These are phyloP conservation scores for Phaethornis superciliosus DNA, from an alignment of 2,113 vertebrate genomes.

Conservation along the genomic window DNA sequence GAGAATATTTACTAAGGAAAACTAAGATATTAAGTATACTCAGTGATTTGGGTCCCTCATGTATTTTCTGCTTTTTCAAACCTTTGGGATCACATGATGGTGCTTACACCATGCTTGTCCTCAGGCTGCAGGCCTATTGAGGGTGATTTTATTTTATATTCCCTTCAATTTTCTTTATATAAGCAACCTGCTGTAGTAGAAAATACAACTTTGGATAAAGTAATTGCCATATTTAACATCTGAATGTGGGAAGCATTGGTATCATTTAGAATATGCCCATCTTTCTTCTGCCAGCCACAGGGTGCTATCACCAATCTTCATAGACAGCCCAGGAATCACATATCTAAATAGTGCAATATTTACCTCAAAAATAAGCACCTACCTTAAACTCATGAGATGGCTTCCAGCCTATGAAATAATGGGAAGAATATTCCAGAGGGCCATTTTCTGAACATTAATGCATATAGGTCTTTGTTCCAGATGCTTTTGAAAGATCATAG, in stretches of 20 bases:
- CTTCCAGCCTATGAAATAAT: not conserved
- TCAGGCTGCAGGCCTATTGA: not conserved
- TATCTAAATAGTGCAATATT: not conserved
- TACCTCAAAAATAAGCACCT: not conserved
- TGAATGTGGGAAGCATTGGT: slow-evolving; percentile 8
- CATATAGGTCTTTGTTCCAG: not conserved
- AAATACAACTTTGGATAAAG: not conserved
- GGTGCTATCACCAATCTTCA: not conserved
- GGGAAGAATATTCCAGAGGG: not conserved
- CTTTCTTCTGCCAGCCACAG: not conserved
- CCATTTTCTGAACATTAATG: not conserved
- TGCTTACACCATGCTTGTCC: not conserved
- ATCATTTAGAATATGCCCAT: slow-evolving; percentile 10
- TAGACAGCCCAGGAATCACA: not conserved
- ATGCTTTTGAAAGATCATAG: not conserved
- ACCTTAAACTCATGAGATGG: not conserved
- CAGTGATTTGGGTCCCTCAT: not conserved
- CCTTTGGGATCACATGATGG: rapidly evolving
- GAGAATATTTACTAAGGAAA: not conserved
- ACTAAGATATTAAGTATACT: not conserved
- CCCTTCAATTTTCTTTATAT: not conserved
- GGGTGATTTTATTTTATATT: not conserved
- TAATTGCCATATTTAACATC: slow-evolving; percentile 40
- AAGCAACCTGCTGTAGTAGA: not conserved
- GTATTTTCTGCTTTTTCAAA: not conserved